Conservation (phyloP, 2,113 vertebrate genomes). For the Gymnocephalus cernua region DNA sequence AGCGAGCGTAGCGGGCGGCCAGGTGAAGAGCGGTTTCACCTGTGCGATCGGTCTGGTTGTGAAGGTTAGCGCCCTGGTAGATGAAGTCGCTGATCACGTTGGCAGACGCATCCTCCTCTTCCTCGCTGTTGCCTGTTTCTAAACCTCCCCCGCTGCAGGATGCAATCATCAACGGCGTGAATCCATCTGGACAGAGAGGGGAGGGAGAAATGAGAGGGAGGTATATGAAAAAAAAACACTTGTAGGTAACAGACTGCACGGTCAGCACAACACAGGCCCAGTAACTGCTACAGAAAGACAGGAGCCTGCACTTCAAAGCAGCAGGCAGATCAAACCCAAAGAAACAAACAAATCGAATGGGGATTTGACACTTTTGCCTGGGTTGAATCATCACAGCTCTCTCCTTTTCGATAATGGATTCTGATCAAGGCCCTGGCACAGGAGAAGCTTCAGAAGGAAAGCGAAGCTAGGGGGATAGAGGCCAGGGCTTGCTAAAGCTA, state of each 20-base stretch:
- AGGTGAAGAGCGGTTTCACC: conserved; percentile 96
- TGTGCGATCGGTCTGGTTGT: conserved; percentile 97
- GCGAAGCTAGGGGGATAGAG: conserved; percentile 70
- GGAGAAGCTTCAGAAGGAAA: conserved; percentile 72
- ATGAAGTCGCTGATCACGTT: conserved; percentile 98
- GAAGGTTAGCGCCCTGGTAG: conserved; percentile 96
- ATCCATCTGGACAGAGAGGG: conserved; percentile 88
- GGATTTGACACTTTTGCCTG: conserved; percentile 77
- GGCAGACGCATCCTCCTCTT: conserved; percentile 93
- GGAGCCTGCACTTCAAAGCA: conserved; percentile 75
- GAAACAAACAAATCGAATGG: conserved; percentile 83
- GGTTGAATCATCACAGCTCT: conserved; percentile 73
- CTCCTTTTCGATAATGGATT: conserved; percentile 77
- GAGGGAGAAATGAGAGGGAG: too few species aligned
- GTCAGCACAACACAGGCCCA: conserved; percentile 57
- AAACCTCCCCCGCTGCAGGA: conserved; percentile 97
- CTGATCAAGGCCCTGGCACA: conserved; percentile 76
- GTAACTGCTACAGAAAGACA: neutral
- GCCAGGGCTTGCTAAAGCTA: conserved; percentile 74
- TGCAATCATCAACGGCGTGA: conserved; percentile 98
- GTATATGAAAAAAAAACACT: neutral
- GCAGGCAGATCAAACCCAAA: conserved; percentile 70
- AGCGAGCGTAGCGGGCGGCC: conserved; percentile 96
- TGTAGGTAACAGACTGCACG: conserved; percentile 21
- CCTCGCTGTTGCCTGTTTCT: conserved; percentile 95